phyloP scores from a whole-genome alignment of 1,140 invertebrate genomes.

The Orius laevigatus region DNA sequence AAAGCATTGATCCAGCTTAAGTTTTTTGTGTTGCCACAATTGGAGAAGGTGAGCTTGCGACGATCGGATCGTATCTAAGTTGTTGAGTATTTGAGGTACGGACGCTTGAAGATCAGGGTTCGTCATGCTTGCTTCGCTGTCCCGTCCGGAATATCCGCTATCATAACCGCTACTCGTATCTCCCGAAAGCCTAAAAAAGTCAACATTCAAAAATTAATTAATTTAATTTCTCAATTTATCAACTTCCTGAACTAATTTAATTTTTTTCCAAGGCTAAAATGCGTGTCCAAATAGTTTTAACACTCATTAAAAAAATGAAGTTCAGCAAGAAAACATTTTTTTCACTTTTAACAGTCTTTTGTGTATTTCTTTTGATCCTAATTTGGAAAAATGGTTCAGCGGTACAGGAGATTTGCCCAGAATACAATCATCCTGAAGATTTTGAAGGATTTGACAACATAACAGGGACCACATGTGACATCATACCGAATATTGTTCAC shows the following conservation, averaged over 20 bases:
- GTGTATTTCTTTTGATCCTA: too few relatives aligned
- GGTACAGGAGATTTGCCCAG: not conserved
- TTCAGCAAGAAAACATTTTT: too few relatives aligned
- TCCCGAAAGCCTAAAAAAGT: slow-evolving; percentile 23
- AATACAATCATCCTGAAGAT: slow-evolving; percentile 3
- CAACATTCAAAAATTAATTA: slow-evolving; percentile 1
- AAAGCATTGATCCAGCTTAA: slow-evolving; percentile 87
- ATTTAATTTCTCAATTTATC: too few relatives aligned
- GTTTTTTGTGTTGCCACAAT: slow-evolving; percentile 84
- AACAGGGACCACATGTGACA: slow-evolving; percentile 14
- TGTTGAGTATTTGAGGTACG: slow-evolving; percentile 49
- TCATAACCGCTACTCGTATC: slow-evolving; percentile 31
- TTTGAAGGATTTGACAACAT: slow-evolving; percentile 20
- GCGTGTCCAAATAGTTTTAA: too few relatives aligned
- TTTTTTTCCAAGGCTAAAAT: too few relatives aligned
- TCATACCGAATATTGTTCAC: slow-evolving; percentile 21
- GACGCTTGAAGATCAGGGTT: slow-evolving; percentile 54
- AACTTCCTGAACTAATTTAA: too few relatives aligned
- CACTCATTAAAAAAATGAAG: too few relatives aligned
- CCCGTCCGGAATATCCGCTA: slow-evolving; percentile 35
- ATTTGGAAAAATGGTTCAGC: too few relatives aligned
- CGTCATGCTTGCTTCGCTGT: slow-evolving; percentile 37
- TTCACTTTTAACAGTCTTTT: too few relatives aligned
- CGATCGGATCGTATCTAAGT: slow-evolving; percentile 67
- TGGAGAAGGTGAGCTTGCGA: slow-evolving; percentile 81